Evolutionary conservation across 53 echinoderm and acorn worm species (phyloP).

Genomic region (Holothuria scabra): DNA sequence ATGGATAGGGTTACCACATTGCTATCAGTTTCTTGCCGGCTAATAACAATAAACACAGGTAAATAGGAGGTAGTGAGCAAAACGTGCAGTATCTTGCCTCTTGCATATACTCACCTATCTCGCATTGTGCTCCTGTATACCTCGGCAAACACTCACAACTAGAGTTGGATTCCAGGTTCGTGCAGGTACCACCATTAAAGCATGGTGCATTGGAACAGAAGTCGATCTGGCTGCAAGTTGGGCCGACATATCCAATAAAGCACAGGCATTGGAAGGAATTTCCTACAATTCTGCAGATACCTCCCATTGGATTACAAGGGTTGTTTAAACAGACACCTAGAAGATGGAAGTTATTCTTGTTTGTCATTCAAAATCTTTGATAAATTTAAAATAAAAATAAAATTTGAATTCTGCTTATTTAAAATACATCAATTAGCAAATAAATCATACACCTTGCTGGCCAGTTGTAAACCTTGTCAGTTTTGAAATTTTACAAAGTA

Average conservation of each 20-base stretch:
- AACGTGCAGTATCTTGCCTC: no score
- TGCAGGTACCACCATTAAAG: conserved; percentile 70
- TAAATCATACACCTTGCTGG: no score
- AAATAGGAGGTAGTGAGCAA: no score
- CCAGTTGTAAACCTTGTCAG: no score
- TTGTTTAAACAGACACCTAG: conserved; percentile 12
- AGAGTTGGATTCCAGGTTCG: conserved; percentile 37
- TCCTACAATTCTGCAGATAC: neutral
- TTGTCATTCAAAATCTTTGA: neutral
- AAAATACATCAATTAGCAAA: neutral
- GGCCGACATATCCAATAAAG: conserved; percentile 16
- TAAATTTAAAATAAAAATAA: neutral
- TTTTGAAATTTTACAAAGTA: no score
- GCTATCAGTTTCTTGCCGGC: no score
- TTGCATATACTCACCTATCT: conserved; percentile 19
- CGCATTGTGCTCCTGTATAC: conserved; percentile 58
- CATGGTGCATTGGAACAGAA: conserved; percentile 57
- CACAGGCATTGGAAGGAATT: neutral
- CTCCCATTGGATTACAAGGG: conserved; percentile 20
- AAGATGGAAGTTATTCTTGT: neutral
- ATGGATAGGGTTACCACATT: no score
- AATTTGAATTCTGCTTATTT: neutral
- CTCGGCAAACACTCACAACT: conserved; percentile 56
- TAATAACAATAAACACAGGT: no score
- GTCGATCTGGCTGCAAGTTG: neutral